Conservation (phyloP, 2,888 invertebrate species). For the Lasioglossum figueresi region DNA sequence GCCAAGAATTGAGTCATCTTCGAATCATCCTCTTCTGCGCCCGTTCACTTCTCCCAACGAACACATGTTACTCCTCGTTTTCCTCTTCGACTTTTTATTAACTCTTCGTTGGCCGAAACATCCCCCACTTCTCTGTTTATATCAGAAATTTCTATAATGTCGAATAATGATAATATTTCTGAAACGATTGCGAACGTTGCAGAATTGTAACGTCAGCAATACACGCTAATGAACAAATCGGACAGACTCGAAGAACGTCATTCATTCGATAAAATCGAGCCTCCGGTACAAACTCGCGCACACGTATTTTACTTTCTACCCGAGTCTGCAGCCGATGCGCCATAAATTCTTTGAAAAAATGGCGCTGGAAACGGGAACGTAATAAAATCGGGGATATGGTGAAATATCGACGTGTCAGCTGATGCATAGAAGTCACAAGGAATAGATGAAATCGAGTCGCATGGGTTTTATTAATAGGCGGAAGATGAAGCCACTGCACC, state of each 20-base stretch:
- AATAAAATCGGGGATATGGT: slow-evolving; percentile 1
- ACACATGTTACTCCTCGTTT: not conserved
- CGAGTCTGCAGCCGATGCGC: not conserved
- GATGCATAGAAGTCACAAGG: slow-evolving; percentile 14
- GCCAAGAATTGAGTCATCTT: slow-evolving; percentile 79
- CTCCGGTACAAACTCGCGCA: not conserved
- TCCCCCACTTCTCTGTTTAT: not conserved
- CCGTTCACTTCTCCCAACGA: not conserved
- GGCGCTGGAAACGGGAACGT: not conserved
- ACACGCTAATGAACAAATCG: not conserved
- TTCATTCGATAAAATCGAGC: not conserved
- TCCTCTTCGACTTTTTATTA: not conserved
- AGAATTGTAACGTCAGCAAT: no score
- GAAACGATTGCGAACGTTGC: no score
- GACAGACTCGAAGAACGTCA: not conserved
- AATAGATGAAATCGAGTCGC: slow-evolving; percentile 33
- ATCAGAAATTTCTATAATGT: not conserved
- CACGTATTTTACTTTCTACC: not conserved
- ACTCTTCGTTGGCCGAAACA: not conserved
- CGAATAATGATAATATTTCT: not conserved
- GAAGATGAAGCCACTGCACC: slow-evolving; percentile 53
- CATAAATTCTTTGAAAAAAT: not conserved
- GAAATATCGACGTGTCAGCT: slow-evolving; percentile 23
- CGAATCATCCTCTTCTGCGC: slow-evolving; percentile 15
- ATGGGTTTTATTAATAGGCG: slow-evolving; percentile 50